phyloP scores from a whole-genome alignment of 2,113 vertebrate species.

The Vidua chalybeata region DNA sequence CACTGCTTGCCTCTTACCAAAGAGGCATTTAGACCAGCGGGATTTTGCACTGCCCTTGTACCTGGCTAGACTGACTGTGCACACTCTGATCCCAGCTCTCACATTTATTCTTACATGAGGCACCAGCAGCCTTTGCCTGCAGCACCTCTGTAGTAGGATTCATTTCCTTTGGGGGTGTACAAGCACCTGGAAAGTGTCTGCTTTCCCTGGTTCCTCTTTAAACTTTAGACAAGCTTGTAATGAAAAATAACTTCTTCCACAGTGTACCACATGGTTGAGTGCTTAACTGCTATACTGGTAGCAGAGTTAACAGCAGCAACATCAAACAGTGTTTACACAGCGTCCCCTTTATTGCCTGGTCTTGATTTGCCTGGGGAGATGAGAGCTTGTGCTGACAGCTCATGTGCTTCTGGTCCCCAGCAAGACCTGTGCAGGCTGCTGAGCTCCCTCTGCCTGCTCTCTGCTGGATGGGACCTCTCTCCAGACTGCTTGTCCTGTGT shows the following conservation, averaged over 20 bases:
- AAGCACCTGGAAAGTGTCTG: not conserved
- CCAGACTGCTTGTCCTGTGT: not conserved
- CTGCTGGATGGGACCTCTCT: not conserved
- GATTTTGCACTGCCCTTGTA: not conserved
- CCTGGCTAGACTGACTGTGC: not conserved
- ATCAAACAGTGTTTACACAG: not conserved
- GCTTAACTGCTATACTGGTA: not conserved
- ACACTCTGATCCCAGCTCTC: not conserved
- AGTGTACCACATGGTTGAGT: not conserved
- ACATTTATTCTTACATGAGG: not conserved
- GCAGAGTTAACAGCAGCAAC: not conserved
- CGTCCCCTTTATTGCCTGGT: accelerated
- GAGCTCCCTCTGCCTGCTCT: not conserved
- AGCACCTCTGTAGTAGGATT: not conserved
- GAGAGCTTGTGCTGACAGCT: not conserved
- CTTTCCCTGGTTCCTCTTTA: not conserved
- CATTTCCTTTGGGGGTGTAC: not conserved
- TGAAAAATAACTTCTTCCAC: not conserved
- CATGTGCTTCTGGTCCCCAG: not conserved
- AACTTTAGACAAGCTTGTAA: not conserved
- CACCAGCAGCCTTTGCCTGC: not conserved
- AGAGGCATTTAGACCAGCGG: not conserved
- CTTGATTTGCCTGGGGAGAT: not conserved
- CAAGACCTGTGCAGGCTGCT: not conserved
- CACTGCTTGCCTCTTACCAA: not conserved